A percentile compares a stretch with the other conserved stretches of the same genome.
Evolutionary conservation across 2,113 vertebrate species (phyloP).

Genomic region (Dicrurus megarhynchus): DNA sequence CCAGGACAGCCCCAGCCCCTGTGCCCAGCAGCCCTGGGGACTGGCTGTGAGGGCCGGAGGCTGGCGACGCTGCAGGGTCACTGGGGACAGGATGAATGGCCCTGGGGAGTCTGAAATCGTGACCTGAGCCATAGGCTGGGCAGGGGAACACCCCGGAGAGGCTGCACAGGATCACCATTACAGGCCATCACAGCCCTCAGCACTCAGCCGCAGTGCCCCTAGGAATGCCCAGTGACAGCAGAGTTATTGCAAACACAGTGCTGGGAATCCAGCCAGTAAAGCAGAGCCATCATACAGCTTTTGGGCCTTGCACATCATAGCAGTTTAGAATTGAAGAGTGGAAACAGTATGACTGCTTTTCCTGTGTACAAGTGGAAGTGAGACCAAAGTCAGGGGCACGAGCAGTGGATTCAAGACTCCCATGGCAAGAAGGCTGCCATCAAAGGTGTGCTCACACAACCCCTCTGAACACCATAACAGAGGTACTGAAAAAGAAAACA

Average conservation of each 20-base stretch:
- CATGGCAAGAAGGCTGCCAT: background rate
- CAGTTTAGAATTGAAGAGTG: background rate
- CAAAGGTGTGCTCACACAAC: background rate
- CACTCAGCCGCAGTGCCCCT: background rate
- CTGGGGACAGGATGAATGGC: background rate
- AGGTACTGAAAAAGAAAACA: background rate
- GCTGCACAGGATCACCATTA: background rate
- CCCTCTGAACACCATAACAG: background rate
- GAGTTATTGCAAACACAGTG: background rate
- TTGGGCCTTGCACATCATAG: fast-evolving
- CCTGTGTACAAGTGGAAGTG: background rate
- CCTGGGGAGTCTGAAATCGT: background rate
- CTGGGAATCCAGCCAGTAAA: background rate
- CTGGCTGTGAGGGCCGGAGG: background rate
- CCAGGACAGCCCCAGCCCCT: background rate
- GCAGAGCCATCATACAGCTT: background rate
- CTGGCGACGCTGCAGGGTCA: fast-evolving
- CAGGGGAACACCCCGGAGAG: fast-evolving
- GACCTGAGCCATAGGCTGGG: background rate
- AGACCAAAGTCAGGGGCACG: background rate
- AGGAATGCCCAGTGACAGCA: fast-evolving
- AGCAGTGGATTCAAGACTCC: background rate
- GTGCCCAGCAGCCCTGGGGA: background rate
- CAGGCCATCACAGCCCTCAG: background rate
- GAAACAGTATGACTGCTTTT: background rate